Base-by-base conservation (phyloP, 2,113 vertebrate species). In the Nyctibius bracteatus region DNA sequence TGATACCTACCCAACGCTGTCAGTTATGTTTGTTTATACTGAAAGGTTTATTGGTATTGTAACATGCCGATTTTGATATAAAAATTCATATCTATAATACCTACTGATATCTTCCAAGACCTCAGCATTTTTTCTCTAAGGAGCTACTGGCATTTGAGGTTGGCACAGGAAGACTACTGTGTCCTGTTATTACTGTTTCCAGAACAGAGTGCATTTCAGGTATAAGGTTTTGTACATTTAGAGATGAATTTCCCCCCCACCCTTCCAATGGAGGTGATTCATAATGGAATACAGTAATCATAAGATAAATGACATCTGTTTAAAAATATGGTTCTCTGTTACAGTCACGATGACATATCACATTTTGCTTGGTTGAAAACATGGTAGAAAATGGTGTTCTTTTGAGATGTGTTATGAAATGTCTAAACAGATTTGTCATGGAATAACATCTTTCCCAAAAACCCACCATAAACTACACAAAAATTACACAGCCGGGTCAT, bases 281-380 rank as follows among this genome's bases (percentile, higher is more conserved):
- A 92, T 97, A 98, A 95, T 88, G 63, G 77, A 71, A 96, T 83
- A 92, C 47, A 96, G 74, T 96, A 97, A 97, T 97, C 77, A 86
- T 44, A 97, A 97, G 93, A 97, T 86, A 98, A 97, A 96, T 94
- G 72, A 91, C 96, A 96, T 97, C 88, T 98, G 95, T 97, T 98
- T 93, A 97, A 96, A 98, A 97, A 97, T 97, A 96, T 78, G 95
- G 86, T 88, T 87, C 93, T 95, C 94, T 93, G 92, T 97, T 97
- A 86, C 94, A 96, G 89, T 90, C 94, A 96, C 66, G 25, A 97
- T 97, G 96, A 97, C 97, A 97, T 97, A 95, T 72, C 94, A 89
- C 94, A 94, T 97, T 97, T 98, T 96, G 83, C 92, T 88, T 97
- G 84, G 61, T 86, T 96, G 93, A 97, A 98, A 98, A 97, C 96